Evolutionary conservation across 2,888 invertebrate species (phyloP), one percentile per base, ranked within the genome.

Genomic region (Ferdinandea cuprea): DNA sequence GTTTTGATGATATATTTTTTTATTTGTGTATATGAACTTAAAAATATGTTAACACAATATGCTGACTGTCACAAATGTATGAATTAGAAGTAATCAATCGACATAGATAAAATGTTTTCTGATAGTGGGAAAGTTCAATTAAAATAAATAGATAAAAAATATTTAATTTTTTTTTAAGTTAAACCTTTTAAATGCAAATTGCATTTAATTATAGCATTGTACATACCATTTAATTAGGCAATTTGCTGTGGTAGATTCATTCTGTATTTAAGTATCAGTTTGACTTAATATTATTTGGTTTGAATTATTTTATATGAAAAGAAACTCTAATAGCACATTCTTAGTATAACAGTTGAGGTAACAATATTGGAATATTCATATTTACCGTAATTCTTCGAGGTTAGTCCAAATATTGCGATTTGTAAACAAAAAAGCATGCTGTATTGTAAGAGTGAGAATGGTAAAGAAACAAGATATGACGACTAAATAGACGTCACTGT

Each of bases 61-160:
- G 81, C 78, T 66, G 25, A 25, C 54, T 30, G 65, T 40, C 25
- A n/a, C 15, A 21, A 52, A 40, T 17, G 11, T 63, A 46, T 28
- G 28, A 83, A 78, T 83, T 78, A 78, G 83, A 83, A 83, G 83
- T 83, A 83, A 83, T 83, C 83, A 72, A 83, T 56, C 83, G 78
- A 83, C 73, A 54, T 78, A 83, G 78, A 72, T 78, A 83, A 83
- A 72, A 73, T 83, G 81, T 81, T 81, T 76, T 77, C 73, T 77
- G 77, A 71, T 77, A 77, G 65, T 71, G 72, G 68, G 50, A 72
- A 78, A 83, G 72, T 78, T 83, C 78, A 72, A 72, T 52, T 65
- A 69, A 58, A 76, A 52, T 30, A 52, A 15, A 44, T 21, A 13
- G 48, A 19, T 40, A 40, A 58, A 48, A 44, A 21, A 35, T 13